These are phyloP conservation scores for Sebastes itinus DNA, from an alignment of 2,797 vertebrate species.

Conservation along the genomic window DNA sequence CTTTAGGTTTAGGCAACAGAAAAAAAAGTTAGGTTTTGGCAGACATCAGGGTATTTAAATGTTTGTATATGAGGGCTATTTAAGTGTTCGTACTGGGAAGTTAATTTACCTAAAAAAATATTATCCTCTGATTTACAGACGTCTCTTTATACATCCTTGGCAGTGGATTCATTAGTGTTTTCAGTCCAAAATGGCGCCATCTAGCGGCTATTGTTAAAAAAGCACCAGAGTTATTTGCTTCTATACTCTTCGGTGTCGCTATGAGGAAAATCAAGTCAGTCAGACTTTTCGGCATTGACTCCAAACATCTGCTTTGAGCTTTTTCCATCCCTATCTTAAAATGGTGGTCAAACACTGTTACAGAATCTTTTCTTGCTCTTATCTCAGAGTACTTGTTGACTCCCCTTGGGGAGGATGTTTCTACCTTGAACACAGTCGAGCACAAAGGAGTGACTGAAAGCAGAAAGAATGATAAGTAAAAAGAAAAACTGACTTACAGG, in stretches of 20 bases:
- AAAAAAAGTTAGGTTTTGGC: too few species aligned
- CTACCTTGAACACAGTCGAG: constrained; percentile 3
- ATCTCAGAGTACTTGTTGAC: constrained; percentile 11
- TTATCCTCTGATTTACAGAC: too few species aligned
- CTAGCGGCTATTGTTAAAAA: too few species aligned
- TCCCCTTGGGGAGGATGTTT: constrained; percentile 10
- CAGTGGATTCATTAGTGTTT: too few species aligned
- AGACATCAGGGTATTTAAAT: too few species aligned
- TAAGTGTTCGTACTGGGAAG: too few species aligned
- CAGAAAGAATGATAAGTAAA: background rate
- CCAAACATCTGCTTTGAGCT: constrained; percentile 6
- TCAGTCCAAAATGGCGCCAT: too few species aligned
- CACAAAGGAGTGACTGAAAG: constrained; percentile 13
- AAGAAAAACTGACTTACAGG: background rate
- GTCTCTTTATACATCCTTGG: too few species aligned
- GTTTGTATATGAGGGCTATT: too few species aligned
- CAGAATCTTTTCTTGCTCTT: background rate
- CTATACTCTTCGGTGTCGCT: background rate
- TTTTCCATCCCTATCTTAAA: constrained; percentile 2
- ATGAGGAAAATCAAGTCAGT: constrained; percentile 5
- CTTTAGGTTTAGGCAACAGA: too few species aligned
- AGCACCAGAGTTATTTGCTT: too few species aligned
- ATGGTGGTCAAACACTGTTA: constrained; percentile 13
- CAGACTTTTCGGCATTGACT: constrained; percentile 13
- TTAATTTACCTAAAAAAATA: too few species aligned